Conservation (phyloP, 2,888 invertebrate species). For the Hemicrepidius hirtus region DNA sequence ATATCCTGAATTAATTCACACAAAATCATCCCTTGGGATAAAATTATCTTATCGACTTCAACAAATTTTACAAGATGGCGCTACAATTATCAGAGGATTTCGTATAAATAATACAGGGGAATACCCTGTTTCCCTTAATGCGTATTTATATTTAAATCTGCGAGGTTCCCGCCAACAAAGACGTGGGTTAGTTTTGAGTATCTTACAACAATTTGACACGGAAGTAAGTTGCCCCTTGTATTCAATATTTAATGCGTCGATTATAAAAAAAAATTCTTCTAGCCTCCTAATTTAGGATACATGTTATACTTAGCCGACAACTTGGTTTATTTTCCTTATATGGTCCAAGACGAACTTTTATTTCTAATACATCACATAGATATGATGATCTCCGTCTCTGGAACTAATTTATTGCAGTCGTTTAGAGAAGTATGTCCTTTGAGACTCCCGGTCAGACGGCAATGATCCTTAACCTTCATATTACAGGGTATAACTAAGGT, state of each 20-base stretch:
- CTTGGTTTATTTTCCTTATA: slow-evolving; percentile 95
- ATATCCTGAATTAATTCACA: slow-evolving; percentile 95
- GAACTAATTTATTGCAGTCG: slow-evolving; percentile 91
- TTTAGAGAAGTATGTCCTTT: slow-evolving; percentile 84
- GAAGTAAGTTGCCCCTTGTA: slow-evolving; percentile 71
- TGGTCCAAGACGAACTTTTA: slow-evolving; percentile 94
- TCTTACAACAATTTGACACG: slow-evolving; percentile 94
- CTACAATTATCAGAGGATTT: slow-evolving; percentile 83
- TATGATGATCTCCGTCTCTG: slow-evolving; percentile 93
- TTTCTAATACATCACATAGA: slow-evolving; percentile 97
- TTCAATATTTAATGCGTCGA: too few relatives aligned
- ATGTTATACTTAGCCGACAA: slow-evolving; percentile 96
- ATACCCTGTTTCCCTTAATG: slow-evolving; percentile 86
- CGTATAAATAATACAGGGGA: slow-evolving; percentile 81
- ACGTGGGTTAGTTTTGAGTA: slow-evolving; percentile 88
- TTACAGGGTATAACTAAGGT: slow-evolving; percentile 59
- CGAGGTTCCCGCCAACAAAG: slow-evolving; percentile 91
- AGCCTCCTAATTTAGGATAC: slow-evolving; percentile 89
- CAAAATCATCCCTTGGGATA: slow-evolving; percentile 93
- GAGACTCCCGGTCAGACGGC: not conserved
- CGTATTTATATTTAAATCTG: slow-evolving; percentile 91
- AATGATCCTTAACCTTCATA: not conserved
- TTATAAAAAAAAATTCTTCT: too few relatives aligned
- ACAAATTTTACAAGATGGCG: slow-evolving; percentile 81
- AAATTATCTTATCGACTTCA: slow-evolving; percentile 88